Evolutionary conservation across 2,797 vertebrate genomes (phyloP).

Genomic region (Harpagifer antarcticus): DNA sequence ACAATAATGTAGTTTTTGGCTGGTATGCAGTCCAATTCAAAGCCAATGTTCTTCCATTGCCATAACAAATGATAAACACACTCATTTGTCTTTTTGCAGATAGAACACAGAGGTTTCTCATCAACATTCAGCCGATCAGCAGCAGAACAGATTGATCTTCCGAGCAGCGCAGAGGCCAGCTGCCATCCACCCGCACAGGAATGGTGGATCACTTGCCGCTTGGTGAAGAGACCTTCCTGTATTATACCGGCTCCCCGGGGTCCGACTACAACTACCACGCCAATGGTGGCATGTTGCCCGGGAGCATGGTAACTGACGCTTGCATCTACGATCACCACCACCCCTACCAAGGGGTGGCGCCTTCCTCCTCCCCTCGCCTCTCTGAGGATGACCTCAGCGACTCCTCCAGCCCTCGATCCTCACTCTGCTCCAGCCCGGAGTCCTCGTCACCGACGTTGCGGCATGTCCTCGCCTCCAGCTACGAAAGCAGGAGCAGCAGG

Average conservation of each 20-base stretch:
- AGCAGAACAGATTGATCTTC: constrained; percentile 44
- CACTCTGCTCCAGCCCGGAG: constrained; percentile 92
- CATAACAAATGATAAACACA: constrained; percentile 11
- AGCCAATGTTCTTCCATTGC: neutral
- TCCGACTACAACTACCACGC: constrained; percentile 70
- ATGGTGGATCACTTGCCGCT: constrained; percentile 98
- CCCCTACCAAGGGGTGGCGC: constrained; percentile 61
- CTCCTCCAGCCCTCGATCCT: constrained; percentile 92
- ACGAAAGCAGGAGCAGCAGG: constrained; percentile 72
- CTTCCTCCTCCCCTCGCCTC: constrained; percentile 71
- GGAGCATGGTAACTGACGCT: constrained; percentile 88
- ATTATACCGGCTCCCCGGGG: constrained; percentile 66
- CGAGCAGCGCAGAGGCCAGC: constrained; percentile 49
- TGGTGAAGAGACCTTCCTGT: constrained; percentile 93
- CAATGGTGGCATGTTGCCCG: constrained; percentile 80
- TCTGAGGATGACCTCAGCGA: constrained; percentile 96
- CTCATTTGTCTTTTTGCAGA: constrained; percentile 57
- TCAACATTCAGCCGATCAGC: constrained; percentile 19
- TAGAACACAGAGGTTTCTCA: constrained; percentile 40
- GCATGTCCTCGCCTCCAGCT: constrained; percentile 73
- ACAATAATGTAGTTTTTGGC: neutral
- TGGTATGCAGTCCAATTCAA: neutral
- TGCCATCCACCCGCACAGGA: constrained; percentile 70
- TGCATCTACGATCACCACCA: constrained; percentile 85
- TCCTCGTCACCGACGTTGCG: constrained; percentile 73